Conservation (phyloP, 2,113 vertebrate species). For the Osmerus mordax region DNA sequence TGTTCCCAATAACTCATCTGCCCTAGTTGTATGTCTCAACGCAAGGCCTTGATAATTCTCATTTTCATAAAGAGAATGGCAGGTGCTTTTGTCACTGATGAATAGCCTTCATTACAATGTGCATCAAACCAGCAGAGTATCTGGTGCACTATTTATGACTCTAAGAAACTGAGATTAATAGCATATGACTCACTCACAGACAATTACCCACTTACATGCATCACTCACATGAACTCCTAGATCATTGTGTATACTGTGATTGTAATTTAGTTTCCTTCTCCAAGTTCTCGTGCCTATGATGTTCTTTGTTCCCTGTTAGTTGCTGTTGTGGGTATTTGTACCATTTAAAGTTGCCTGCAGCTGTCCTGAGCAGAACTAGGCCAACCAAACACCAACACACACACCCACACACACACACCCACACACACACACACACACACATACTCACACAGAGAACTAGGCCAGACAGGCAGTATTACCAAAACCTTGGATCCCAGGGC, state of each 20-base stretch:
- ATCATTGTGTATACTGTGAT: not conserved
- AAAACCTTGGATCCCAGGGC: conserved; percentile 52
- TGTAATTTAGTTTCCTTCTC: conserved; percentile 4
- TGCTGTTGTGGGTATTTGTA: conserved; percentile 19
- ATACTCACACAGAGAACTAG: conserved; percentile 51
- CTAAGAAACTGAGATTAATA: not conserved
- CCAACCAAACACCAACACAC: conserved; percentile 42
- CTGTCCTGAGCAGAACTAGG: conserved; percentile 55
- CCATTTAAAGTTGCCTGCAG: conserved; percentile 45
- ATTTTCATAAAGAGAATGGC: conserved; percentile 6
- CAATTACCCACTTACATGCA: not conserved
- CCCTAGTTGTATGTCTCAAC: no score
- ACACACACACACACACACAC: conserved; percentile 30
- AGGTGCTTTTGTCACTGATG: conserved; percentile 3
- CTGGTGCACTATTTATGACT: conserved; percentile 1
- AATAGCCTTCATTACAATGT: conserved; percentile 13
- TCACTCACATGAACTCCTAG: not conserved
- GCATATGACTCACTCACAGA: not conserved
- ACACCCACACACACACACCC: conserved; percentile 23
- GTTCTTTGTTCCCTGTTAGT: conserved; percentile 10
- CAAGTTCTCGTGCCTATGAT: conserved; percentile 6
- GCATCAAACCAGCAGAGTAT: not conserved
- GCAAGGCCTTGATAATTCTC: not conserved
- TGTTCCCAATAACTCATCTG: no score
- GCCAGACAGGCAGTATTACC: conserved; percentile 53